Evolutionary conservation across 2,113 vertebrate species (phyloP).

Genomic region (Forbesichthys agassizii): DNA sequence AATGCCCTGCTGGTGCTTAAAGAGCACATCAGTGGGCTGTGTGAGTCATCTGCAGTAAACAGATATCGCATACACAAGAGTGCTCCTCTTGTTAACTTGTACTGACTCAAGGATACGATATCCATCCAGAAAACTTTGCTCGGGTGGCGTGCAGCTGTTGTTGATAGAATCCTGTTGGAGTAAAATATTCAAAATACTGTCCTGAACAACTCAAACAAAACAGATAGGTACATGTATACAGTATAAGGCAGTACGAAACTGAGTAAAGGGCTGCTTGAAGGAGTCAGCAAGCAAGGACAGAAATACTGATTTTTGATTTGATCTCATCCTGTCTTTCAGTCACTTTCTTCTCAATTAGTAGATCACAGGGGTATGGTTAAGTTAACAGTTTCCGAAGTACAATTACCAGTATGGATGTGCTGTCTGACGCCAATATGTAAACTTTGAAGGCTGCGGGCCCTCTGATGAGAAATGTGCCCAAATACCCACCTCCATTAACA

Average conservation of each 20-base stretch:
- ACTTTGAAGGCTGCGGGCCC: not conserved
- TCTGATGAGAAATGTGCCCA: not conserved
- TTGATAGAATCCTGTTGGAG: not conserved
- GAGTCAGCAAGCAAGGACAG: not conserved
- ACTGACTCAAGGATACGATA: constrained; percentile 1
- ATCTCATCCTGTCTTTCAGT: not conserved
- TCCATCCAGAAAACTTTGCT: constrained; percentile 17
- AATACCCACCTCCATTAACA: not conserved
- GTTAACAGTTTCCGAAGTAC: not conserved
- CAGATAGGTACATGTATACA: not conserved
- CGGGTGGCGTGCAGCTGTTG: not conserved
- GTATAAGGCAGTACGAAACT: not conserved
- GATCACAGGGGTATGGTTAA: not conserved
- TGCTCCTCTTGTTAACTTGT: not conserved
- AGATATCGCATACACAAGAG: constrained; percentile 3
- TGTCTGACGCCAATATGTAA: not conserved
- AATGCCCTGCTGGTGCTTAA: constrained; percentile 32
- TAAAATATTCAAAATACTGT: constrained; percentile 4
- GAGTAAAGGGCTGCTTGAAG: not conserved
- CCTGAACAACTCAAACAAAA: not conserved
- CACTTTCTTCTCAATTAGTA: not conserved
- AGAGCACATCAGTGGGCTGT: constrained; percentile 16
- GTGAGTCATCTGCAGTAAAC: constrained; percentile 26
- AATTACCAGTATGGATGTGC: not conserved
- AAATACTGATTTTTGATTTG: not conserved